These are phyloP conservation scores for Macrophya annulata DNA, from an alignment of 2,888 invertebrate genomes.

Conservation along the genomic window DNA sequence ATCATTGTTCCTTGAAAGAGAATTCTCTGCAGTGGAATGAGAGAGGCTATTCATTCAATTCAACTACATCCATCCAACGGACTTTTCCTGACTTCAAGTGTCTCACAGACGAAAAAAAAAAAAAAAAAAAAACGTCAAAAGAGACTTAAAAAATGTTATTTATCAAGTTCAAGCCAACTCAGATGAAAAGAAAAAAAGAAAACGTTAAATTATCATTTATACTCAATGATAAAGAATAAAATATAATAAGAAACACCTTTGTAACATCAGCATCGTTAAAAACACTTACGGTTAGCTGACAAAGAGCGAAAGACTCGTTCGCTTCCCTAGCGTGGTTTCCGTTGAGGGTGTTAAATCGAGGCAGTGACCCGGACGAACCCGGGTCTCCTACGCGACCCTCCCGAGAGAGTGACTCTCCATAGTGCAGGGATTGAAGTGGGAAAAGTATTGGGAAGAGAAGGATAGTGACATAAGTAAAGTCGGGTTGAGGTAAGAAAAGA, in stretches of 20 bases:
- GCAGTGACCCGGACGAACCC: slow-evolving; percentile 24
- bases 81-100: slow-evolving; percentile 12
- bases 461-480: slow-evolving; percentile 52
- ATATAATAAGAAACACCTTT: neutral
- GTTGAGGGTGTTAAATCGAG: slow-evolving; percentile 42
- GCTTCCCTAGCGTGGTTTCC: slow-evolving; percentile 30
- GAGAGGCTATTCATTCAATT: slow-evolving; percentile 3
- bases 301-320: slow-evolving; percentile 8
- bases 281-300: slow-evolving; percentile 33
- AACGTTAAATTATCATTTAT: neutral
- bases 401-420: slow-evolving; percentile 43
- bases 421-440: slow-evolving; percentile 11
- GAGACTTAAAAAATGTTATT: neutral
- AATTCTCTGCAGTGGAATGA: neutral
- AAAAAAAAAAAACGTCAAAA: neutral
- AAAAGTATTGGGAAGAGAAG: neutral
- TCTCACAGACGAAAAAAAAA: neutral
- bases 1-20: slow-evolving; percentile 28
- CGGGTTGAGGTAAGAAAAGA: slow-evolving; percentile 52
- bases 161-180: neutral
- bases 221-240: neutral
- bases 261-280: slow-evolving; percentile 20
- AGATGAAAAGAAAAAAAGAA: neutral
- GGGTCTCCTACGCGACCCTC: slow-evolving; percentile 25
- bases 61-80: slow-evolving; percentile 14